A percentile compares a stretch with the other conserved stretches of the same genome.
These are phyloP conservation scores for Dissostichus mawsoni DNA, from an alignment of 2,113 vertebrate genomes.

Conservation along the genomic window DNA sequence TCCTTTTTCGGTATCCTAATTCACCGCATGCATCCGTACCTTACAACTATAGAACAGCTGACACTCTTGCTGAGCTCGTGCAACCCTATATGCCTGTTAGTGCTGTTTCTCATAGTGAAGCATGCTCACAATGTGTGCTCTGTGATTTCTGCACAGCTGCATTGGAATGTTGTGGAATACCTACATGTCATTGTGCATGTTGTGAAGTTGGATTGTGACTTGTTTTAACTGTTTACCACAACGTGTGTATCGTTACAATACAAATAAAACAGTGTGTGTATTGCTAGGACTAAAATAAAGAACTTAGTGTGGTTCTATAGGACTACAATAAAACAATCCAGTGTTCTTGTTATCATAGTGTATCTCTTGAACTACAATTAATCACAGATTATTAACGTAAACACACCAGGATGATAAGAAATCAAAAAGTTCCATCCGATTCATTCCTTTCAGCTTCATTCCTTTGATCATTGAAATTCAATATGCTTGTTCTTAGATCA, in stretches of 20 bases:
- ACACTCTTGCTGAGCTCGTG: constrained; percentile 44
- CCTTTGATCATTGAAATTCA: neutral
- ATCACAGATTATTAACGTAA: neutral
- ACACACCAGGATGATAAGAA: neutral
- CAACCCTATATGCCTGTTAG: constrained; percentile 26
- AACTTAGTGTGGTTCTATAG: too few species aligned
- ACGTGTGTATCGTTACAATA: too few species aligned
- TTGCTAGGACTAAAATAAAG: too few species aligned
- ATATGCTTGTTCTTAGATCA: too few species aligned
- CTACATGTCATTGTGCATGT: neutral
- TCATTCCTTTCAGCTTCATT: neutral
- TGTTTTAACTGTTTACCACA: accelerated
- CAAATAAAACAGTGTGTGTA: too few species aligned
- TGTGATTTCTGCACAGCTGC: constrained; percentile 25
- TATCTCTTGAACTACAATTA: neutral
- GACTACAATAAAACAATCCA: too few species aligned
- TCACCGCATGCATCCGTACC: neutral
- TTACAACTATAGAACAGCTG: neutral
- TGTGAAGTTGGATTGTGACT: neutral
- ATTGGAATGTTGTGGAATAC: constrained; percentile 24
- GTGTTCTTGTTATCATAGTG: too few species aligned
- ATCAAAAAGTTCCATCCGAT: neutral
- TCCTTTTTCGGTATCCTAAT: neutral
- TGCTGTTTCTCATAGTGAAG: constrained; percentile 1
- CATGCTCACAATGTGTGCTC: constrained; percentile 20